Base-by-base conservation (phyloP, 2,888 invertebrate genomes). In the Drosophila kuntzei region DNA sequence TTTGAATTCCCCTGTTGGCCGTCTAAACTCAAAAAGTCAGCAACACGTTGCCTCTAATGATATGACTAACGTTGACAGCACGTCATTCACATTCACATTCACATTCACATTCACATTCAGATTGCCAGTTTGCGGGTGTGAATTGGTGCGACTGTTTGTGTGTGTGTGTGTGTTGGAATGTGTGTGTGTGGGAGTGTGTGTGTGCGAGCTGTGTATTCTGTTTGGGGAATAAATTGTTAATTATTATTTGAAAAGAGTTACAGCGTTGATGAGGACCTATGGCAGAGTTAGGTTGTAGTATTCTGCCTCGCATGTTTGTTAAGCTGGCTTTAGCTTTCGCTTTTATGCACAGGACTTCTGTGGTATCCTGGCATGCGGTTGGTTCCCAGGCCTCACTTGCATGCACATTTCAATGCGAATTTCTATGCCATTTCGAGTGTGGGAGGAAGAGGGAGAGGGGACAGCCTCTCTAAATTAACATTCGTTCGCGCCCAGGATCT, bases 11-110 rank as follows among this genome's bases (percentile, higher is more conserved):
- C 68, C 69, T 74, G 76, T 73, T 66, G 57, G 51, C 37, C 46
- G 60, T 58, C 60, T 62, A 71, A 73, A 58, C 77, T 70, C 77
- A 68, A 81, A 83, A 83, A 83, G 87, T 79, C 81, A 83, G 83
- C 83, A 83, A 89, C 85, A 89, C 89, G 85, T 89, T 85, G 89
- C 89, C 89, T 84, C 88, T 87, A 89, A 89, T 89, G 77, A 89
- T 89, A 89, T 89, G 89, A 89, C 86, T 84, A 83, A 83, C 83
- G 86, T 74, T 87, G 88, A 85, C 88, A 89, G 86, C 82, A 50
- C 71, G 67, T 77, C 78, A 76, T 80, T 79, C 71, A 53, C 79
- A 82, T 76, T 82, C 80, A 80, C 79, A 82, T 76, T 82, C 77
- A 76, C 76, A 76, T 85, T 79, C 71, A 41, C 78, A 76, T 85